Conservation (phyloP, 1,140 invertebrate genomes). For the Ceratosolen solmsi region DNA sequence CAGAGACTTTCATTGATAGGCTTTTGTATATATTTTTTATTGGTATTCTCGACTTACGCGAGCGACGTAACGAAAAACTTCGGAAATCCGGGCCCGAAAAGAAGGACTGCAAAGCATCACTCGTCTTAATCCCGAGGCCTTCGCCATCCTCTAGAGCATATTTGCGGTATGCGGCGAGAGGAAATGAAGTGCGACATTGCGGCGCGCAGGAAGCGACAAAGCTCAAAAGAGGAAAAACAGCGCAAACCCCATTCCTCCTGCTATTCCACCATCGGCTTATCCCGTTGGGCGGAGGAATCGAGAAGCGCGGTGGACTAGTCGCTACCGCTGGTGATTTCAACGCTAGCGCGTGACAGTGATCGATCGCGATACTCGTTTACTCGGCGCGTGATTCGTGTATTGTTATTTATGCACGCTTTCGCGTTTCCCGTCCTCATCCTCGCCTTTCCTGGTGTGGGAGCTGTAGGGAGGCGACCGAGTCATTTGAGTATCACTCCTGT, state of each 20-base stretch:
- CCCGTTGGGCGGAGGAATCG: not conserved
- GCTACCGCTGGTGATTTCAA: constrained; percentile 25
- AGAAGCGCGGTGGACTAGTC: not conserved
- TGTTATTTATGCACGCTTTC: not conserved
- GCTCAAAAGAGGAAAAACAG: constrained; percentile 22
- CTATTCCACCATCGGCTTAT: not conserved
- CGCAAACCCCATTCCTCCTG: not conserved
- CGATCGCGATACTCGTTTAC: constrained; percentile 10
- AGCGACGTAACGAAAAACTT: not conserved
- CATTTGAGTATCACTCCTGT: not conserved
- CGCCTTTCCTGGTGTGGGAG: no score
- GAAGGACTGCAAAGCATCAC: not conserved
- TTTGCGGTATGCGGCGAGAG: not conserved
- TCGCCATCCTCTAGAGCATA: not conserved
- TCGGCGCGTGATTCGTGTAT: not conserved
- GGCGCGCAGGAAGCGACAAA: not conserved
- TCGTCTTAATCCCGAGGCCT: not conserved
- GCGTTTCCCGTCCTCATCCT: not conserved
- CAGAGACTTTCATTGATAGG: not conserved
- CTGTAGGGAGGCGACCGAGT: not conserved
- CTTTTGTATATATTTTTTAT: not conserved
- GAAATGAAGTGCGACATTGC: not conserved
- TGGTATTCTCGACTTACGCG: not conserved
- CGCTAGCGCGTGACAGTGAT: constrained; percentile 22
- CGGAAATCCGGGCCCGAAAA: not conserved